Evolutionary conservation across 2,797 vertebrate genomes (phyloP).

Genomic region (Typhlichthys subterraneus): DNA sequence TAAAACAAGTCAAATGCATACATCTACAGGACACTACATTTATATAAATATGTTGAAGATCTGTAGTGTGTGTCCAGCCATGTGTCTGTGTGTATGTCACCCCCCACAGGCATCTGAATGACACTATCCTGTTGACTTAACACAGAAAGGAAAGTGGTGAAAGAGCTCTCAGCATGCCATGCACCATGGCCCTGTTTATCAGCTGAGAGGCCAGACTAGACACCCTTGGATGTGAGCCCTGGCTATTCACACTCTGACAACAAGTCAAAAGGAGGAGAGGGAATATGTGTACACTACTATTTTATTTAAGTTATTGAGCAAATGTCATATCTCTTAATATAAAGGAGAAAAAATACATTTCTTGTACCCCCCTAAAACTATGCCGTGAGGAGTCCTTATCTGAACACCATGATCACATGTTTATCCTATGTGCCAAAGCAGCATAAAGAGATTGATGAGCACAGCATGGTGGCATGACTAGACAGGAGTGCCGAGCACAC

Average conservation of each 20-base stretch:
- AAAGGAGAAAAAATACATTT: neutral
- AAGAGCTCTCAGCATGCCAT: conserved; percentile 17
- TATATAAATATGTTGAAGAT: too few relatives aligned
- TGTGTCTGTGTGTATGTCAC: conserved; percentile 16
- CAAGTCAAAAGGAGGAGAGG: too few relatives aligned
- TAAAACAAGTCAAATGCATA: conserved; percentile 20
- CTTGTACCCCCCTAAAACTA: neutral
- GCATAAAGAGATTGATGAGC: too few relatives aligned
- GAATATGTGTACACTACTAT: too few relatives aligned
- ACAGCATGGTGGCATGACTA: too few relatives aligned
- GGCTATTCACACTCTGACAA: conserved; percentile 16
- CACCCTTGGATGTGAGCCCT: conserved; percentile 21
- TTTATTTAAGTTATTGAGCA: neutral
- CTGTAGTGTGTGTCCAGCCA: neutral
- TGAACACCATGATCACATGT: neutral
- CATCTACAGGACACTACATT: neutral
- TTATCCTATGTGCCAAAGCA: too few relatives aligned
- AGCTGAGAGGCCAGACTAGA: conserved; percentile 30
- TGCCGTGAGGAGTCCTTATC: too few relatives aligned
- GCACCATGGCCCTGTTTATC: conserved; percentile 27
- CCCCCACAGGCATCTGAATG: conserved; percentile 15
- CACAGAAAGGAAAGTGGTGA: conserved; percentile 27
- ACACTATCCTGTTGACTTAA: conserved; percentile 38
- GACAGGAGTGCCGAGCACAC: too few relatives aligned
- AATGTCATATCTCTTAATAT: neutral